Evolutionary conservation across 2,113 vertebrate species (phyloP).

Genomic region (Gadus chalcogrammus): DNA sequence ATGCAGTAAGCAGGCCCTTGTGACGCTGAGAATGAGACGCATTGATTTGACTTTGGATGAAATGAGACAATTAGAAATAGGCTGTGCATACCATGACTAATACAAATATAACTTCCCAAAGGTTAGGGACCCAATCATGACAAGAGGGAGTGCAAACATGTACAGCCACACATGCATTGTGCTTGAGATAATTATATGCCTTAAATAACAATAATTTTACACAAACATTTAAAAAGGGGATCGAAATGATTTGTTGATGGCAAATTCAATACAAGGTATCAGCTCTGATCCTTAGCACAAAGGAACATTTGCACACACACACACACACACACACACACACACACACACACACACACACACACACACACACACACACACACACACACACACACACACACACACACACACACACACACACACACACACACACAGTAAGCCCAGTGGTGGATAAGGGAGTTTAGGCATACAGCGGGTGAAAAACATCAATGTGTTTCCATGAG

Average conservation of each 20-base stretch:
- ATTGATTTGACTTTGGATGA: too few relatives aligned
- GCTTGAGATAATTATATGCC: too few relatives aligned
- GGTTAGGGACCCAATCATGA: too few relatives aligned
- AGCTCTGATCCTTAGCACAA: slow-evolving; percentile 23
- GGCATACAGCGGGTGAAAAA: slow-evolving; percentile 28
- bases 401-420: slow-evolving; percentile 19
- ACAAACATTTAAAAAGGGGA: slow-evolving; percentile 15
- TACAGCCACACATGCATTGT: too few relatives aligned
- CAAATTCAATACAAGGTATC: slow-evolving; percentile 5
- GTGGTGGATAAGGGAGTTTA: slow-evolving; percentile 33
- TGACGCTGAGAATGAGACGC: too few relatives aligned
- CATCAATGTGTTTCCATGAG: slow-evolving; percentile 62
- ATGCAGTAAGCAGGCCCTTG: too few relatives aligned
- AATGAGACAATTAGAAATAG: too few relatives aligned
- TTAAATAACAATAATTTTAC: slow-evolving; percentile 17
- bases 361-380: not conserved
- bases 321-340: not conserved
- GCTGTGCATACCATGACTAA: too few relatives aligned
- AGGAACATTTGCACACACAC: slow-evolving; percentile 8
- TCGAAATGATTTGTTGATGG: slow-evolving; percentile 11
- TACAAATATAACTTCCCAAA: too few relatives aligned
- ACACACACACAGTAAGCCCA: slow-evolving; percentile 24
- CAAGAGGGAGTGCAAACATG: too few relatives aligned
- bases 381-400: slow-evolving; percentile 4
- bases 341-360: not conserved